Evolutionary conservation across 2,888 invertebrate genomes (phyloP), one percentile per base, ranked within the genome.

Genomic region (Temnothorax rugatulus): DNA sequence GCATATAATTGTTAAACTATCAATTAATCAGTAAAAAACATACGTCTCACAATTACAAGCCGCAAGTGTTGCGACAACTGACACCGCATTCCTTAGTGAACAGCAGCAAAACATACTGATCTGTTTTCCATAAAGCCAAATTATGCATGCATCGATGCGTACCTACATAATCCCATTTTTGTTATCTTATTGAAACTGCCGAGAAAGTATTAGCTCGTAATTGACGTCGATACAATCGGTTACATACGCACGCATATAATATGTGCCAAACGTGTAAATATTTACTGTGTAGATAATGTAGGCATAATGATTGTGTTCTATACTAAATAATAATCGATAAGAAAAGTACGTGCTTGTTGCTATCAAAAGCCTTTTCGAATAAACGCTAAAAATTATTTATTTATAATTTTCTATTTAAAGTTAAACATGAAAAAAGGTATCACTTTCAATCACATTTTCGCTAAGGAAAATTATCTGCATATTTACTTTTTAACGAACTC

Each of bases 211-310:
- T 76, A 50, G 50, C 8, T 52, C 52, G 21, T n/a, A 29, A 54
- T 68, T 54, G 68, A 41, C 41, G 15, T 54, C 41, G 29, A 13
- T 54, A 54, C 52, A 68, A 77, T 77, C n/a, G 9, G 15, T 77
- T 68, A 68, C 15, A 25, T n/a, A 38, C 11, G 13, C 21, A n/a
- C 25, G 15, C 41, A n/a, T 18, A 25, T 4, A 54, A 21, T 54
- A 13, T 54, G 25, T 54, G 25, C 29, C 77, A 68, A 77, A 41
- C 52, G 68, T 77, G 13, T 77, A 77, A 77, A 77, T 68, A 77
- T 77, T 77, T 68, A 77, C 25, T 15, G 18, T 50, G 64, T 4
- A 47, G 64, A 66, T 25, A 66, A 38, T 66, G 25, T 68, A 66
- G 66, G 29, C 66, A 52, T 76, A 38, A 76, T 41, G 38, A 77